Evolutionary conservation across 92 coral and sea anemone genomes (phyloP).

Genomic region (Porites cylindrica): DNA sequence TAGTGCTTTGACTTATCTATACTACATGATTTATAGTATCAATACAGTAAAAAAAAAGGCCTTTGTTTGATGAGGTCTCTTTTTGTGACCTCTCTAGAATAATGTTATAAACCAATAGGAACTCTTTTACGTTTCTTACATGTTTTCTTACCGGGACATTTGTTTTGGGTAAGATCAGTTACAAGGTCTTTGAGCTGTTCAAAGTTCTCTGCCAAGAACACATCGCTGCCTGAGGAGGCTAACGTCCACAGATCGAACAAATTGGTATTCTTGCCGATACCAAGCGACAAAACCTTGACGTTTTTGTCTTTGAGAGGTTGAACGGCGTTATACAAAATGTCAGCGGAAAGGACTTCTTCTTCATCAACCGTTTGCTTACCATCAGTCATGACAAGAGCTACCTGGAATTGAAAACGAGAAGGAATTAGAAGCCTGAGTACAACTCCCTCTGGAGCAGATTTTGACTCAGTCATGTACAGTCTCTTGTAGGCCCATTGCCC

Average conservation of each 20-base stretch:
- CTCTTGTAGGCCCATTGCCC: too few relatives aligned
- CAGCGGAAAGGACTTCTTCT: not conserved
- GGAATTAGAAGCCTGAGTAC: not conserved
- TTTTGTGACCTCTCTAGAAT: too few relatives aligned
- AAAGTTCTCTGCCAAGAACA: constrained; percentile 35
- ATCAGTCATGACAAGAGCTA: constrained; percentile 42
- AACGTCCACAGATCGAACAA: constrained; percentile 32
- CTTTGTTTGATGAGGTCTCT: too few relatives aligned
- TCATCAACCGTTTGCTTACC: constrained; percentile 23
- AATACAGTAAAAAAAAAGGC: too few relatives aligned
- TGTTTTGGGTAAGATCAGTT: constrained; percentile 1
- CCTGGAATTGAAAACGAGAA: not conserved
- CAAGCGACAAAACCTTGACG: constrained; percentile 21
- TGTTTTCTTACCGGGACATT: constrained; percentile 40
- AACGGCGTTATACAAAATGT: constrained; percentile 15
- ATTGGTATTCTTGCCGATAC: constrained; percentile 5
- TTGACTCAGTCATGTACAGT: too few relatives aligned
- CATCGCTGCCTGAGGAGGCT: constrained; percentile 18
- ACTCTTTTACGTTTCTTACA: too few relatives aligned
- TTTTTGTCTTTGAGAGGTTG: constrained; percentile 41
- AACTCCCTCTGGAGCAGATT: too few relatives aligned
- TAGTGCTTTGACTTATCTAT: too few relatives aligned
- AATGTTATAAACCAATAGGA: too few relatives aligned
- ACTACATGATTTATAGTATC: too few relatives aligned
- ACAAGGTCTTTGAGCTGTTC: constrained; percentile 1